Evolutionary conservation across 2,113 vertebrate species (phyloP).

Genomic region (Phylloscopus trochiloides): DNA sequence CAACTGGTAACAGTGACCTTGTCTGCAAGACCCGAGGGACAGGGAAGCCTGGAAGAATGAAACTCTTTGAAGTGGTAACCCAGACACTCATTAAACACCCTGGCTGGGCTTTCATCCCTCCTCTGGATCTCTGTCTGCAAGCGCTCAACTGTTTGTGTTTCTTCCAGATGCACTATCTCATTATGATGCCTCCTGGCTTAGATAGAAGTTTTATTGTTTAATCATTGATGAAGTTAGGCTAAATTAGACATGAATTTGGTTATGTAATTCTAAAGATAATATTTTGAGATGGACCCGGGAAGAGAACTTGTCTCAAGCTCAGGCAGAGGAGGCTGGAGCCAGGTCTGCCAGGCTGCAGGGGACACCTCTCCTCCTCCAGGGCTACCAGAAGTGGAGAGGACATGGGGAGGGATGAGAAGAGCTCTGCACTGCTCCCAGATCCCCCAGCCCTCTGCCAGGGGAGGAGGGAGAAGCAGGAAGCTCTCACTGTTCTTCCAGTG

Average conservation of each 20-base stretch:
- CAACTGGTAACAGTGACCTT: background rate
- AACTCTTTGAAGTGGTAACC: background rate
- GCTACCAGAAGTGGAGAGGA: background rate
- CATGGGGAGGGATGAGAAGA: background rate
- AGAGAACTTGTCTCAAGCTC: background rate
- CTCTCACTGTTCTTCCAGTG: background rate
- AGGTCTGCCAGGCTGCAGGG: background rate
- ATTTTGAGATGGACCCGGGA: background rate
- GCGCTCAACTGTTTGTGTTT: background rate
- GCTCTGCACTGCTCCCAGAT: background rate
- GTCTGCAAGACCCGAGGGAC: background rate
- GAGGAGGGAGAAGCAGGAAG: background rate
- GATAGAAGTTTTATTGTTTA: constrained; percentile 29
- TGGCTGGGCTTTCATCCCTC: background rate
- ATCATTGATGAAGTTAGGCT: constrained; percentile 27
- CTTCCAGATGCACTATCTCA: background rate
- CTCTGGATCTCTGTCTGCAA: background rate
- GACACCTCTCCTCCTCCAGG: background rate
- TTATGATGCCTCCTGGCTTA: background rate
- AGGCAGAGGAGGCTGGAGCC: background rate
- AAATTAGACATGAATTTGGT: background rate
- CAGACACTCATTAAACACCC: background rate
- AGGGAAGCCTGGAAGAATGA: background rate
- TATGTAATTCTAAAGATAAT: background rate
- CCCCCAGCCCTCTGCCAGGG: background rate